These are phyloP conservation scores for Psilanteris sp. DNA, from an alignment of 1,140 invertebrate species.

Conservation along the genomic window DNA sequence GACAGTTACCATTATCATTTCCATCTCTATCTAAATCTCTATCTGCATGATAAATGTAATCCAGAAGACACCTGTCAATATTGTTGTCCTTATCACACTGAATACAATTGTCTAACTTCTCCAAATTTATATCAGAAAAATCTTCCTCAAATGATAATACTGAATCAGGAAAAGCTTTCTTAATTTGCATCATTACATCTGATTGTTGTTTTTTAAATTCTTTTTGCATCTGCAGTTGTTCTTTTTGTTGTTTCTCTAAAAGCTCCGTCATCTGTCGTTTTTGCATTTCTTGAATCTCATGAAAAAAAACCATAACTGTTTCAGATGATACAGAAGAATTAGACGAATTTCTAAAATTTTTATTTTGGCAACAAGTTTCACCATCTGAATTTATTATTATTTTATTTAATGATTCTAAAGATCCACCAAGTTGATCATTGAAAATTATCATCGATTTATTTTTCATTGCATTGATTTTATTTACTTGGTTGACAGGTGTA, in stretches of 20 bases:
- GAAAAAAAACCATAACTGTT: slow-evolving; percentile 75
- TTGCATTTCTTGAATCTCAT: slow-evolving; percentile 82
- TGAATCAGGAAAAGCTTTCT: slow-evolving; percentile 75
- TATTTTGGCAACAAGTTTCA: no score
- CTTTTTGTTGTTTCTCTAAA: slow-evolving; percentile 81
- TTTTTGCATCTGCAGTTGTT: slow-evolving; percentile 81
- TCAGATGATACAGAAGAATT: slow-evolving; percentile 65
- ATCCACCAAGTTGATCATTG: slow-evolving; percentile 61
- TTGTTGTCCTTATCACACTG: slow-evolving; percentile 27
- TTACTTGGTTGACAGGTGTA: slow-evolving; percentile 41
- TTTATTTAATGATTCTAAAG: slow-evolving; percentile 51
- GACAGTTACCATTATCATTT: slow-evolving; percentile 34
- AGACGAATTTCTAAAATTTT: no score
- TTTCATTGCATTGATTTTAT: slow-evolving; percentile 44
- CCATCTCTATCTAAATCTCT: slow-evolving; percentile 32
- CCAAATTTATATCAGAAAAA: slow-evolving; percentile 1
- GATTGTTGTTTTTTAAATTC: slow-evolving; percentile 83
- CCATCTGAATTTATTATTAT: background rate
- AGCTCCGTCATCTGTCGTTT: slow-evolving; percentile 82
- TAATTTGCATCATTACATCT: slow-evolving; percentile 80
- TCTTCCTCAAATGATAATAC: slow-evolving; percentile 39
- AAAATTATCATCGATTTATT: slow-evolving; percentile 55
- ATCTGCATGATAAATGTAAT: slow-evolving; percentile 65
- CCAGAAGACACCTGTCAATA: slow-evolving; percentile 60
- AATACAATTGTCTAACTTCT: slow-evolving; percentile 26